A percentile compares a stretch with the other conserved stretches of the same genome.
Conservation (phyloP, 2,797 vertebrate species). For the Serranus cabrilla region DNA sequence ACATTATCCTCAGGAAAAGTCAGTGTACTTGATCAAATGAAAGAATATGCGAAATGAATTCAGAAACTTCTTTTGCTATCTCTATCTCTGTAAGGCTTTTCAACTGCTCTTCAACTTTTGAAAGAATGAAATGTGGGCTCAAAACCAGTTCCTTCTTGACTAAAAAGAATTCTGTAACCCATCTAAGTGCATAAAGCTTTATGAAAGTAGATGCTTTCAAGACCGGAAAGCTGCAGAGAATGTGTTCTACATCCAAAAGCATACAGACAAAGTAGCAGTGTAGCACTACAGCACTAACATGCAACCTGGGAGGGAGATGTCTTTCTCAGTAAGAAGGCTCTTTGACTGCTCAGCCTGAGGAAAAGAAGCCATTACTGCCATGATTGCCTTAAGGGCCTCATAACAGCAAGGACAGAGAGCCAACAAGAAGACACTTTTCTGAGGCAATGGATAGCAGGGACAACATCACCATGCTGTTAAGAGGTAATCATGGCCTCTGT, state of each 20-base stretch:
- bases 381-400: constrained; percentile 26
- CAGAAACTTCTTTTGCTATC: neutral
- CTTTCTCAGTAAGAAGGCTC: constrained; percentile 30
- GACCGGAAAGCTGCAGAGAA: constrained; percentile 21
- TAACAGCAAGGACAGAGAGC: constrained; percentile 36
- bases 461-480: constrained; percentile 38
- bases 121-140: constrained; percentile 7
- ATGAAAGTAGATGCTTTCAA: constrained; percentile 39
- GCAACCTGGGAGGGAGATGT: constrained; percentile 14
- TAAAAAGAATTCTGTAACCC: neutral
- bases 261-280: constrained; percentile 20
- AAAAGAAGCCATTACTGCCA: constrained; percentile 59
- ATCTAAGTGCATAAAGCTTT: constrained; percentile 21
- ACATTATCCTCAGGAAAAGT: too few relatives aligned
- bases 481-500: constrained; percentile 38
- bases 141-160: neutral
- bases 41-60: too few relatives aligned
- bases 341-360: constrained; percentile 34
- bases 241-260: constrained; percentile 23
- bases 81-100: neutral
- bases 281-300: constrained; percentile 1
- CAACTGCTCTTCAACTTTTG: neutral
- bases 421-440: constrained; percentile 36
- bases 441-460: constrained; percentile 23
- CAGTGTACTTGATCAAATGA: too few relatives aligned